Base-by-base conservation (phyloP, 2,888 invertebrate species). In the Lottia gigantea region DNA sequence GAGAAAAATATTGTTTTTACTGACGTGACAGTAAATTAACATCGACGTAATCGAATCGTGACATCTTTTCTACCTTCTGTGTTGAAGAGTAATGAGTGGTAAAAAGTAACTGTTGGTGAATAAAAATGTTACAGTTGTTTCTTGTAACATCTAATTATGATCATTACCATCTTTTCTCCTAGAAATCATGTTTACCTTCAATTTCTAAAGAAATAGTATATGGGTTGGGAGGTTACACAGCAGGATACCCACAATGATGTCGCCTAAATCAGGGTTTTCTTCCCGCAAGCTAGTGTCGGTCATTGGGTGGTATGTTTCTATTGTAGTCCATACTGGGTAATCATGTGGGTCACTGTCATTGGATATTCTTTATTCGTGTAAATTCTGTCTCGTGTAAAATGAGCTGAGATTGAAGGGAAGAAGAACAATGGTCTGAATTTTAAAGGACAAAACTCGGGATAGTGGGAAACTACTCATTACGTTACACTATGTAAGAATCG, bases 311-410 rank as follows among this genome's bases (percentile, higher is more conserved):
- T 19, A 55, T 23, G 23, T 11, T 12, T 23, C 19, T 23, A 23
- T 55, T 55, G 55, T 55, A 55, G 19, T 14, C 55, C 19, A 14
- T 19, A 55, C 55, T 23, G 6, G 40, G 40, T 40, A 55, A 55
- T 55, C 19, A 55, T 55, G 55, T 23, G 55, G 55, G 55, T 55
- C 55, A 55, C 55, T 55, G 55, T 55, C 55, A 55, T 2, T 23
- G 23, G 23, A 23, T 55, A 19, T 55, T 55, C 55, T 14, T 23
- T 23, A 55, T 55, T 55, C 19, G 23, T 23, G 55, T 55, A 55
- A 55, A 19, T 23, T 55, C 19, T 23, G 55, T 55, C 23, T 23
- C 2, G 19, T 55, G 55, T 55, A 55, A 55, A 23, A 55, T 23
- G 55, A 55, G 55, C 23, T 23, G 55, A 23, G 23, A 19, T 55